These are phyloP conservation scores for Machimus rusticus DNA, from an alignment of 2,888 invertebrate species.

Conservation along the genomic window DNA sequence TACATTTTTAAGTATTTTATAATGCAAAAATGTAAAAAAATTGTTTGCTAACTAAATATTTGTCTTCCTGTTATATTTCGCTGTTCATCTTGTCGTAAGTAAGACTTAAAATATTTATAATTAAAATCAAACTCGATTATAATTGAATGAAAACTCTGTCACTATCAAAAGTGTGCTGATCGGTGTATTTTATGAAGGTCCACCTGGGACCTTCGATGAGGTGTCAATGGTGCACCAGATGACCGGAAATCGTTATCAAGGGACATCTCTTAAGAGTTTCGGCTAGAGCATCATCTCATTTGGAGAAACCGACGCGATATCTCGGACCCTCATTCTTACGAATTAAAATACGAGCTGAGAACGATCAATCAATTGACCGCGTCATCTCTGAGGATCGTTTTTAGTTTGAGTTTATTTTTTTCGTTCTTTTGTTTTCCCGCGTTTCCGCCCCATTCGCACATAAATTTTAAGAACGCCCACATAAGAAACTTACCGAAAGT, in stretches of 20 bases:
- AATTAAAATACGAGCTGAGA: conserved; percentile 11
- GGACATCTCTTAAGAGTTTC: conserved; percentile 53
- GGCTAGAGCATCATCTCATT: not conserved
- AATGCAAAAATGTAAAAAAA: too few relatives aligned
- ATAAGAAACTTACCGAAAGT: conserved; percentile 18
- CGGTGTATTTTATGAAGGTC: not conserved
- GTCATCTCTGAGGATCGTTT: not conserved
- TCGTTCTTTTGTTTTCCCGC: not conserved
- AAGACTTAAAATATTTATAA: not conserved
- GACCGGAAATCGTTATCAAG: conserved; percentile 59
- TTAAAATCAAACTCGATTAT: not conserved
- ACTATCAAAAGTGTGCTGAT: not conserved
- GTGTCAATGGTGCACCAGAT: conserved; percentile 39
- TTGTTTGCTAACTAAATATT: not conserved
- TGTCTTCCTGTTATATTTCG: not conserved
- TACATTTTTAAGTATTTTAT: too few relatives aligned
- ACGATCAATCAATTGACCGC: conserved; percentile 34
- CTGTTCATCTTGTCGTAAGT: not conserved
- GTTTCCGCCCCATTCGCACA: not conserved
- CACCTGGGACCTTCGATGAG: not conserved
- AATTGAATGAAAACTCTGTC: not conserved
- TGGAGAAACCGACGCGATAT: not conserved
- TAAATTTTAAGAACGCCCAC: conserved; percentile 28
- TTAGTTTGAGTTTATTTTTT: not conserved
- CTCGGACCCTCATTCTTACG: not conserved